Conservation (phyloP, 2,888 invertebrate species). For the Lasioglossum marginatum region DNA sequence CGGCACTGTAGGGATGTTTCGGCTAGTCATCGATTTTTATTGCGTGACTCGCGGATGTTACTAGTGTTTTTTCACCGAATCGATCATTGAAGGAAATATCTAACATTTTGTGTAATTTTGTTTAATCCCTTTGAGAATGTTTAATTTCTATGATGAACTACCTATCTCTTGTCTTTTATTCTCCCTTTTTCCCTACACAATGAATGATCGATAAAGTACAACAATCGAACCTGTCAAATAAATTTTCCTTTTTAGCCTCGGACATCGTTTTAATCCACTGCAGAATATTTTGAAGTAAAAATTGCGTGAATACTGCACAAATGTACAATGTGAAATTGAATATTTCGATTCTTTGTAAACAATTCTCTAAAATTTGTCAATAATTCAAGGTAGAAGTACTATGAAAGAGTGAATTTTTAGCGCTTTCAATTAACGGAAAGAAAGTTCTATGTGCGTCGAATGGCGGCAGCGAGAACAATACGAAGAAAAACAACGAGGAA, state of each 20-base stretch:
- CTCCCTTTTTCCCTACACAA: not conserved
- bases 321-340: not conserved
- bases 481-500: slow-evolving; percentile 3
- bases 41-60: not conserved
- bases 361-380: not conserved
- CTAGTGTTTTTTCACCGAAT: not conserved
- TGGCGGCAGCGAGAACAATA: not conserved
- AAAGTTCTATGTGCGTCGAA: not conserved
- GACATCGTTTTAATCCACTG: not conserved
- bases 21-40: not conserved
- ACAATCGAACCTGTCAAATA: not conserved
- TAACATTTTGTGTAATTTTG: not conserved
- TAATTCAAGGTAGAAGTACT: not conserved
- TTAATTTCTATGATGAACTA: not conserved
- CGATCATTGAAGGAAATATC: not conserved
- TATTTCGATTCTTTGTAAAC: not conserved
- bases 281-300: not conserved
- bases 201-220: not conserved
- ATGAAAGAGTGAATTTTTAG: not conserved
- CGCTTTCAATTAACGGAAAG: not conserved
- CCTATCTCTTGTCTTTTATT: not conserved
- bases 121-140: too few relatives aligned
- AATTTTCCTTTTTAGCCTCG: not conserved
- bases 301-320: not conserved
- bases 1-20: not conserved